Conservation (phyloP, 2,888 invertebrate species). For the Abscondita cerata region DNA sequence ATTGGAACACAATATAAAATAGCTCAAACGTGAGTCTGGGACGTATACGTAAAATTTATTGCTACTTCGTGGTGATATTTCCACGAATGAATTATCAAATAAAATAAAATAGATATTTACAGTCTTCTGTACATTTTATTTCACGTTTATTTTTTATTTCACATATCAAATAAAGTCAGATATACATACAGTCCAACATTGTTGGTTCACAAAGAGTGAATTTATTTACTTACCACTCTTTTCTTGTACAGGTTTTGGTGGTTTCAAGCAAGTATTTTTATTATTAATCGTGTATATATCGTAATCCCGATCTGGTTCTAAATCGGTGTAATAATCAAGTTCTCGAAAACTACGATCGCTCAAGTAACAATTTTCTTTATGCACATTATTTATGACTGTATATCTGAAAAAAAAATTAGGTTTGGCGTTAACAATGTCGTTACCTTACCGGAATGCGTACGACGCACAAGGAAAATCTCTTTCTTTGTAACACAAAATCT, state of each 20-base stretch:
- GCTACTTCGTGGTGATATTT: too few species aligned
- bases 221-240: slow-evolving; percentile 56
- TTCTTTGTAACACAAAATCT: slow-evolving; percentile 75
- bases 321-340: slow-evolving; percentile 75
- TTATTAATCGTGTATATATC: slow-evolving; percentile 81
- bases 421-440: neutral
- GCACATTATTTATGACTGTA: slow-evolving; percentile 61
- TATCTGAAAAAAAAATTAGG: slow-evolving; percentile 49
- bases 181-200: too few species aligned
- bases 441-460: slow-evolving; percentile 73
- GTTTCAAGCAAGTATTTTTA: slow-evolving; percentile 59
- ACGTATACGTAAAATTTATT: too few species aligned
- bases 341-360: slow-evolving; percentile 74
- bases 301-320: slow-evolving; percentile 75
- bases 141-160: too few species aligned
- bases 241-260: slow-evolving; percentile 57
- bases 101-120: too few species aligned
- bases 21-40: too few species aligned
- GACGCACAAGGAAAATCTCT: slow-evolving; percentile 76
- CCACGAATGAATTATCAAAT: too few species aligned
- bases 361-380: slow-evolving; percentile 78
- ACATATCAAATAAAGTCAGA: too few species aligned
- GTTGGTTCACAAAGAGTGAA: too few species aligned
- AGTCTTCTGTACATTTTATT: too few species aligned
- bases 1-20: too few species aligned